Percentiles rank a stretch among this genome's conserved stretches.
These are phyloP conservation scores for Agrilus planipennis DNA, from an alignment of 1,140 invertebrate genomes.

Conservation along the genomic window DNA sequence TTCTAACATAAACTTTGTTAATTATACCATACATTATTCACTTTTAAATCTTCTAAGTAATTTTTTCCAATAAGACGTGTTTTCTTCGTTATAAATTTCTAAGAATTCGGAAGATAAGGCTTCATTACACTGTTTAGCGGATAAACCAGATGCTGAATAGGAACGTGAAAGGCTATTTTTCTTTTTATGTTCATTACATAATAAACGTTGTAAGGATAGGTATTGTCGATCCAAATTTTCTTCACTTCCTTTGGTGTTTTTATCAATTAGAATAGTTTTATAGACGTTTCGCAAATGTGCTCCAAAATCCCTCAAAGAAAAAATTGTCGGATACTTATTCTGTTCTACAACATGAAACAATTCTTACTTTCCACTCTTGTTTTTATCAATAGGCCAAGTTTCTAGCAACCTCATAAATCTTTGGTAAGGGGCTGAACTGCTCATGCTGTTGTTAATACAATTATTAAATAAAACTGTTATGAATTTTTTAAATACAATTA, in stretches of 20 bases:
- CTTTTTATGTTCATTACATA: constrained; percentile 55
- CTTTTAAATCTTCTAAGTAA: constrained; percentile 36
- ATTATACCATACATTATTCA: constrained; percentile 18
- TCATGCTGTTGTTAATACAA: too few relatives aligned
- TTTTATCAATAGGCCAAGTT: constrained; percentile 64
- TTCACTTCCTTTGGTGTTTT: constrained; percentile 39
- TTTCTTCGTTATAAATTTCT: constrained; percentile 45
- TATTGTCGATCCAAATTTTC: constrained; percentile 54
- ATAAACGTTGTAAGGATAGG: constrained; percentile 52
- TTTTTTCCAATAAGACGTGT: constrained; percentile 39
- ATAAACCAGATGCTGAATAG: constrained; percentile 56
- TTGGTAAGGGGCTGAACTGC: constrained; percentile 42
- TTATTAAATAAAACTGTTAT: too few relatives aligned
- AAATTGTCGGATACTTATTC: constrained; percentile 5
- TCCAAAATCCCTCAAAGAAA: constrained; percentile 58
- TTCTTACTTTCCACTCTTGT: constrained; percentile 56
- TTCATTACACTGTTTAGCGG: constrained; percentile 53
- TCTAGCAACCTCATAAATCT: constrained; percentile 62
- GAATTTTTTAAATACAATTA: too few relatives aligned
- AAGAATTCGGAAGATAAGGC: constrained; percentile 60
- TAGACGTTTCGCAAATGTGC: constrained; percentile 59
- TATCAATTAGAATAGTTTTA: constrained; percentile 47
- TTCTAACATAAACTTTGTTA: too few relatives aligned
- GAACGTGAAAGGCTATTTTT: constrained; percentile 44
- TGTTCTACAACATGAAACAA: not conserved